These are phyloP conservation scores for Diorhabda elongata DNA, from an alignment of 1,140 invertebrate species.

Conservation along the genomic window DNA sequence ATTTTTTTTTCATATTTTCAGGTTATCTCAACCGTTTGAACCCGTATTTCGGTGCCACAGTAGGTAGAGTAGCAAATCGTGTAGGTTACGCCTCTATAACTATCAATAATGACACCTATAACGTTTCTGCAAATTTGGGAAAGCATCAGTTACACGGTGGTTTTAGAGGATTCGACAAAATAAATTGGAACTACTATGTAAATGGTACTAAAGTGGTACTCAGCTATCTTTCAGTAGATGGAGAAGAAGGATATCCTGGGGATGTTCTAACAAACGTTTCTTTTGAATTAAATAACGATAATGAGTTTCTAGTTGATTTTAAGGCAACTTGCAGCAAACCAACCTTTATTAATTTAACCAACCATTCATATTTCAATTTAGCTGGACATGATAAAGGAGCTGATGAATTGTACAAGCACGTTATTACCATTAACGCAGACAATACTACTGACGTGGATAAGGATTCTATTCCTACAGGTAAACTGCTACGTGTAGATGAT, in stretches of 20 bases:
- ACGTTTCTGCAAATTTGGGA: constrained; percentile 68
- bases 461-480: constrained; percentile 73
- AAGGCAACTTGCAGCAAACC: constrained; percentile 68
- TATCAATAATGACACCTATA: constrained; percentile 64
- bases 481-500: constrained; percentile 35
- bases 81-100: constrained; percentile 67
- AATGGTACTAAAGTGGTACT: constrained; percentile 44
- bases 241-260: constrained; percentile 87
- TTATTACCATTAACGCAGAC: constrained; percentile 70
- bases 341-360: constrained; percentile 86
- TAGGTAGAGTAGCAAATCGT: constrained; percentile 86
- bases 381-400: constrained; percentile 67
- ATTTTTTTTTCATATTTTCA: constrained; percentile 27
- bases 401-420: constrained; percentile 66
- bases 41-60: constrained; percentile 81
- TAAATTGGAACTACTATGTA: constrained; percentile 39
- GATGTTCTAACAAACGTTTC: constrained; percentile 61
- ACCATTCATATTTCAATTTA: constrained; percentile 93
- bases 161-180: constrained; percentile 76
- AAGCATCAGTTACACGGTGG: constrained; percentile 84
- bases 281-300: constrained; percentile 69
- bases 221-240: constrained; percentile 52
- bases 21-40: constrained; percentile 59
- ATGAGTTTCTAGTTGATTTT: constrained; percentile 69
- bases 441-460: constrained; percentile 70